Evolutionary conservation across 1,140 invertebrate species (phyloP), one percentile per base, ranked within the genome.

Genomic region (Fopius arisanus): DNA sequence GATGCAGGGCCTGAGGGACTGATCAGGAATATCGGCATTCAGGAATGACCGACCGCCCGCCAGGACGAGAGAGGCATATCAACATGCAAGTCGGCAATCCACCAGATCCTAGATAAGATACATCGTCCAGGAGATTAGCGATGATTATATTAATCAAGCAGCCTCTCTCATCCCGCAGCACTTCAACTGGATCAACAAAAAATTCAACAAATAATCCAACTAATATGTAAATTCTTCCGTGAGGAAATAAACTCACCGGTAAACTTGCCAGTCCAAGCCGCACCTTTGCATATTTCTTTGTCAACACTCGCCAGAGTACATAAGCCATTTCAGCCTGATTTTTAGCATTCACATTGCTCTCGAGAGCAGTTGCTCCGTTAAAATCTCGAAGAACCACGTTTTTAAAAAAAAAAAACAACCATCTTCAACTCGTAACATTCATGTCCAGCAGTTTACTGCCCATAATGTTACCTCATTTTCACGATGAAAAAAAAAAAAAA

Each of bases 271-370:
- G 83, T 69, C 88, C 86, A 6, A 88, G 79, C 69, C 88, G 83
- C 74, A 88, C 87, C 81, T 89, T 89, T 74, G 84, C 83, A 75
- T 89, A 89, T 77, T 87, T 88, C 78, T 89, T 89, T 84, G 88
- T 88, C 59, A 89, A 82, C 54, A 89, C 86, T 51, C 88, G 81
- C 87, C 87, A 89, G 63, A 89, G 80, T 28, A 88, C 87, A 82
- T 89, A 89, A 73, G 88, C 88, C 88, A 89, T 89, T 76, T 82
- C 21, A 40, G 66, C 70, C 33, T 70, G 48, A 48, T 67, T 70
- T 72, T 59, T 31, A 73, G 16, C 26, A 73, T 69, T 68, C 67
- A 74, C 73, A 67, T 62, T 65, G 33, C 62, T 26, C 54, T 59
- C 19, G 10, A 5, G 43, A 48, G 14, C 16, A 48, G 43, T 48